A percentile compares a stretch with the other conserved stretches of the same genome.
These are phyloP conservation scores for Meloidogyne chitwoodi DNA, from an alignment of 1,140 invertebrate genomes.

Conservation along the genomic window DNA sequence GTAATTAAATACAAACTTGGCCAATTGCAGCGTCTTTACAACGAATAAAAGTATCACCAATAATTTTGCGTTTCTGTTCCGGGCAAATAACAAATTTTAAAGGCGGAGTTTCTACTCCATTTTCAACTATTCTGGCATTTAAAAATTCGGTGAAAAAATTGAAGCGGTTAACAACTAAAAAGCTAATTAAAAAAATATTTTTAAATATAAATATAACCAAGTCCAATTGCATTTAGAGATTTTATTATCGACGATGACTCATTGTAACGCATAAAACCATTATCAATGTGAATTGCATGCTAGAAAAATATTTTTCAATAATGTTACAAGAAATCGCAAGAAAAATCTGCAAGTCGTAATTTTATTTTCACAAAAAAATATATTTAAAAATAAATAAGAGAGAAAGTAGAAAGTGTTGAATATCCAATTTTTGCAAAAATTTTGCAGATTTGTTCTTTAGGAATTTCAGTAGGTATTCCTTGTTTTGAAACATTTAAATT, in stretches of 20 bases:
- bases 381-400: too few species aligned
- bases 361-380: too few species aligned
- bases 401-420: too few species aligned
- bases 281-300: conserved; percentile 88
- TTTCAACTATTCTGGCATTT: conserved; percentile 28
- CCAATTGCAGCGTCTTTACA: conserved; percentile 53
- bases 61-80: conserved; percentile 96
- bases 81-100: conserved; percentile 80
- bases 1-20: conserved; percentile 20
- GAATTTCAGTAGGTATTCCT: too few species aligned
- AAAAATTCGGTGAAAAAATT: conserved; percentile 48
- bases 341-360: too few species aligned
- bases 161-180: conserved; percentile 49
- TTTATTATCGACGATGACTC: conserved; percentile 83
- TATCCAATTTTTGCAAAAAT: too few species aligned
- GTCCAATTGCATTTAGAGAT: conserved; percentile 77
- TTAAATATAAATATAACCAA: conserved; percentile 64
- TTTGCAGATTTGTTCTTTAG: too few species aligned
- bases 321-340: too few species aligned
- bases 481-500: too few species aligned
- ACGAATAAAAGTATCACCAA: conserved; percentile 92
- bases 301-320: too few species aligned
- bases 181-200: neutral
- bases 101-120: conserved; percentile 62
- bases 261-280: conserved; percentile 92